phyloP scores from a whole-genome alignment of 2,888 invertebrate species.

The Folsomia manolachei region DNA sequence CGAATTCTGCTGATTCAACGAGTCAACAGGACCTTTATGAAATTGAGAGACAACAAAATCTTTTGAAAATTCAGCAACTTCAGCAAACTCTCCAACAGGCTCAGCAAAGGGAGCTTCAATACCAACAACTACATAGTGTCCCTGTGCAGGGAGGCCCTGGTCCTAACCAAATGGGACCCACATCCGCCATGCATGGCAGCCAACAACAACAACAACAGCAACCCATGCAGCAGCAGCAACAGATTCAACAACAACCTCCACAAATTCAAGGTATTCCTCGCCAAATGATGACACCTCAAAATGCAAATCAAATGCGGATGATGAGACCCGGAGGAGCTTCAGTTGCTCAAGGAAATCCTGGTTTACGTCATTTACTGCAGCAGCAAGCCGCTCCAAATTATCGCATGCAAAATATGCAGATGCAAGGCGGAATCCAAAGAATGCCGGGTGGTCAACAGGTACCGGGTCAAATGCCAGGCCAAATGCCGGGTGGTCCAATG shows the following conservation, averaged over 20 bases:
- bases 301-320: conserved; percentile 52
- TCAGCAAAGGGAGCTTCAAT: conserved; percentile 74
- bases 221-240: conserved; percentile 58
- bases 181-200: neutral
- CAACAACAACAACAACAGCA: conserved; percentile 23
- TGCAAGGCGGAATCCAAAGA: conserved; percentile 47
- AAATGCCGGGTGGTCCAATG: conserved; percentile 30
- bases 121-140: conserved; percentile 52
- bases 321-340: conserved; percentile 71
- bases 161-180: neutral
- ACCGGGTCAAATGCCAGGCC: conserved; percentile 26
- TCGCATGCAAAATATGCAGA: conserved; percentile 58
- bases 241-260: conserved; percentile 61
- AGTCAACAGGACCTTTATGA: conserved; percentile 54
- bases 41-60: conserved; percentile 72
- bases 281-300: conserved; percentile 51
- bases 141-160: conserved; percentile 24
- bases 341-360: conserved; percentile 71
- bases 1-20: conserved; percentile 48
- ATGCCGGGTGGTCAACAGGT: conserved; percentile 13
- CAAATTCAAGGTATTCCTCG: conserved; percentile 56
- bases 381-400: conserved; percentile 56
- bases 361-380: conserved; percentile 74
- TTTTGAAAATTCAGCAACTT: conserved; percentile 72
- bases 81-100: conserved; percentile 76